Evolutionary conservation across 2,113 vertebrate species (phyloP), one percentile per base, ranked within the genome.

Genomic region (Archocentrus centrarchus): DNA sequence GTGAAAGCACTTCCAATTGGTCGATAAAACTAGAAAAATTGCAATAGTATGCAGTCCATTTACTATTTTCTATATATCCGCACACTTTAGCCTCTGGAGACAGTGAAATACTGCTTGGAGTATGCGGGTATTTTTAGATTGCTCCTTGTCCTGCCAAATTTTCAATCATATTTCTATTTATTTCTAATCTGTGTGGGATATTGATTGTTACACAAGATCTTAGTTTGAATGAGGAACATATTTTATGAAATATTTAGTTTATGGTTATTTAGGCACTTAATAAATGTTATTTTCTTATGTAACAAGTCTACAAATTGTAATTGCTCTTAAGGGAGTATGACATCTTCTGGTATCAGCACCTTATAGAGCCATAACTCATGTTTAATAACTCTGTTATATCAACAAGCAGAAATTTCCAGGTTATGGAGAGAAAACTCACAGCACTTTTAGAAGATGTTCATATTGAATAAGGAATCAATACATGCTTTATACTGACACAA

Each of bases 401-500:
- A 0, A 70, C 0, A 30, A 20, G 27, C 44, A 30, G 15, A 50
- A 70, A 50, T 50, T 47, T 17, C 10, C 14, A 70, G 66, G 24
- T 30, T 70, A 20, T 2, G 50, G 64, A 68, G 1, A 27, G 41
- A 47, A 30, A 70, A 4, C 0, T 0, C 11, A 14, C 24, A 24
- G 39, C 4, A 44, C 9, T 44, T 58, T 3, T 6, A 44, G n/a
- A 24, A 24, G 13, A 44, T 39, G 3, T 11, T 39, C 62, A 4
- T 11, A 2, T 24, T 47, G 14, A 68, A 18, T 11, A 22, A 68
- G 22, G 1, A 41, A 50, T 4, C 2, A 0, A 7, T 18, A 2
- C 17, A 1, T 30, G 41, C 22, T 47, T 68, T 24, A 47, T 68
- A 0, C 0, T 8, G 7, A 55, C 50, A 53, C 18, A 18, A 7